These are phyloP conservation scores for Thymelicus acteon DNA, from an alignment of 2,888 invertebrate genomes.

Conservation along the genomic window DNA sequence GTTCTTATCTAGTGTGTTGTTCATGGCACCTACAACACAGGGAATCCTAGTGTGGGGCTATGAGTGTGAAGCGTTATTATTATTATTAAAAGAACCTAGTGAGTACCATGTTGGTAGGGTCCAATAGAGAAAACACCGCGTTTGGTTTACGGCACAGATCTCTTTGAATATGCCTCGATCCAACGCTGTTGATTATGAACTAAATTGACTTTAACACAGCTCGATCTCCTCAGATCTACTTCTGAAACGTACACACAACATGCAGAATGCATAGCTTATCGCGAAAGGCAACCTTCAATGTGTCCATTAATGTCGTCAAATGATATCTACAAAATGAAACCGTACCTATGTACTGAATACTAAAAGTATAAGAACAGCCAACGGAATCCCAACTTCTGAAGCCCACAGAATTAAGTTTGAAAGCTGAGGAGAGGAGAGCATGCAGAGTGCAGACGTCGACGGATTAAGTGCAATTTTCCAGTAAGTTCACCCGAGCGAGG, in stretches of 20 bases:
- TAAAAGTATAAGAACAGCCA: background rate
- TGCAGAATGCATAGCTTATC: no score
- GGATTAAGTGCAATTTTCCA: slow-evolving; percentile 75
- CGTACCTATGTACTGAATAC: no score
- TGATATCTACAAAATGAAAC: no score
- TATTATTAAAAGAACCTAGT: no score
- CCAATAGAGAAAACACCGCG: background rate
- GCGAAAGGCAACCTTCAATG: no score
- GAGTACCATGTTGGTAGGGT: background rate
- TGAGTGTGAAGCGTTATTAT: no score
- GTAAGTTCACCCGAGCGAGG: slow-evolving; percentile 54
- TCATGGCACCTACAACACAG: no score
- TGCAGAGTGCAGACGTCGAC: slow-evolving; percentile 39
- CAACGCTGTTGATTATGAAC: background rate
- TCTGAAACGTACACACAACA: no score
- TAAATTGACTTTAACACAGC: background rate
- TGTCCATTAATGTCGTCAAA: no score
- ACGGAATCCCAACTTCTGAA: slow-evolving; percentile 7
- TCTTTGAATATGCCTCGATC: background rate
- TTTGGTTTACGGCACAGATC: background rate
- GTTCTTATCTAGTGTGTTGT: no score
- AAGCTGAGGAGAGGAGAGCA: slow-evolving; percentile 15
- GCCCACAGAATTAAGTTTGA: slow-evolving; percentile 16
- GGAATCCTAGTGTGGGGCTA: no score
- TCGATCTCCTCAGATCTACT: no score